Evolutionary conservation across 2,797 vertebrate genomes (phyloP).

Genomic region (Tolypeutes matacus): DNA sequence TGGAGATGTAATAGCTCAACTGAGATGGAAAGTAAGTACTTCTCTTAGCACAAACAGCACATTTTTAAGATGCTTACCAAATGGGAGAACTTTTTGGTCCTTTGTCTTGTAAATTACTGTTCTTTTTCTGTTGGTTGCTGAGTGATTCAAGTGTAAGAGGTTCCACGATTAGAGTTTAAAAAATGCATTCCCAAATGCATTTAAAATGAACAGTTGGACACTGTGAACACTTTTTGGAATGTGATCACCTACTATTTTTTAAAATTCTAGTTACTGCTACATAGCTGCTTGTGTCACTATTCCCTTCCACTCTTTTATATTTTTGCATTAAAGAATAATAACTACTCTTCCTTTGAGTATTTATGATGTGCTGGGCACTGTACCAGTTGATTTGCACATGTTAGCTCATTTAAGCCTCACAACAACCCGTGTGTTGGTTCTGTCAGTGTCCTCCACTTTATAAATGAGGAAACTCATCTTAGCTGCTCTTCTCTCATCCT

Average conservation of each 20-base stretch:
- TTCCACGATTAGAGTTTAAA: slow-evolving; percentile 30
- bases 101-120: slow-evolving; percentile 28
- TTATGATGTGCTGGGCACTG: not conserved
- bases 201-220: not conserved
- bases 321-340: slow-evolving; percentile 35
- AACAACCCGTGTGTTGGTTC: not conserved
- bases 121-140: slow-evolving; percentile 55
- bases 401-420: not conserved
- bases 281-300: not conserved
- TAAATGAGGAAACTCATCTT: not conserved
- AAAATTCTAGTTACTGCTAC: not conserved
- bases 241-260: not conserved
- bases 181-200: not conserved
- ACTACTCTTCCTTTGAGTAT: not conserved
- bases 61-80: slow-evolving; percentile 7
- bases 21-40: not conserved
- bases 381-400: slow-evolving; percentile 5
- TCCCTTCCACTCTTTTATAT: not conserved
- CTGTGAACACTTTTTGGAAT: not conserved
- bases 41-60: not conserved
- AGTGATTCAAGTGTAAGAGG: slow-evolving; percentile 38
- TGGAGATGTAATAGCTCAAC: not conserved
- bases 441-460: not conserved
- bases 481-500: not conserved
- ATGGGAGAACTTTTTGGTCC: not conserved